Percentiles rank a stretch among this genome's conserved stretches.
Conservation (phyloP, 2,113 vertebrate species). For the Nannobrachium achirus region DNA sequence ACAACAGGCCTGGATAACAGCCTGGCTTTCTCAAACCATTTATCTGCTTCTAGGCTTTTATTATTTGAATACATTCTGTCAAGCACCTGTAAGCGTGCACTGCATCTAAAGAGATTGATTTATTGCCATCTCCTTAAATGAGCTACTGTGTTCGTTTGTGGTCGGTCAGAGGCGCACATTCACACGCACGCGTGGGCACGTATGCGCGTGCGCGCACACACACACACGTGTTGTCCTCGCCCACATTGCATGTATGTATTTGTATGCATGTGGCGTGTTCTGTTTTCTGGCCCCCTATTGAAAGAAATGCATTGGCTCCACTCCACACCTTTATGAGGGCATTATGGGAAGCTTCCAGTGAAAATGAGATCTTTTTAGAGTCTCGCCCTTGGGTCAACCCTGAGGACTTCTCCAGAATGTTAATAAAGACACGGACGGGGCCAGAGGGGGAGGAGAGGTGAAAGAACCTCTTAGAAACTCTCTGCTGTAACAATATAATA, state of each 20-base stretch:
- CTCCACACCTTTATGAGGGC: conserved; percentile 51
- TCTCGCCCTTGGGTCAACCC: conserved; percentile 47
- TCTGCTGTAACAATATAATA: no score
- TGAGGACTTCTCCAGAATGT: conserved; percentile 55
- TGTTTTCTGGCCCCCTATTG: conserved; percentile 9
- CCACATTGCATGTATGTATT: neutral
- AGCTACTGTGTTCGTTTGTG: conserved; percentile 27
- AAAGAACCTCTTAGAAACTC: no score
- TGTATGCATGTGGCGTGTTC: neutral
- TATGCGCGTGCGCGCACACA: neutral
- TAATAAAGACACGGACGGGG: conserved; percentile 41
- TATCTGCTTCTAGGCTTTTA: conserved; percentile 20
- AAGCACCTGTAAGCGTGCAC: conserved; percentile 6
- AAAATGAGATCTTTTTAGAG: conserved; percentile 61
- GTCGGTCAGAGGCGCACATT: no score
- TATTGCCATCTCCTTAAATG: conserved; percentile 6
- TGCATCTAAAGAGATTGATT: conserved; percentile 28
- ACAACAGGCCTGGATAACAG: conserved; percentile 26
- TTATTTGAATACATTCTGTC: conserved; percentile 35
- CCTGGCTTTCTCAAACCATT: conserved; percentile 29
- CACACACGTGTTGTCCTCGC: conserved; percentile 2
- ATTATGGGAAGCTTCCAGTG: conserved; percentile 56
- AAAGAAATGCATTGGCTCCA: conserved; percentile 10
- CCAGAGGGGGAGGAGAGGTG: conserved; percentile 19
- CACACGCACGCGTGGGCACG: no score